Percentiles rank a stretch among this genome's conserved stretches.
Conservation (phyloP, 2,797 vertebrate species). For the Gallinago stenura region DNA sequence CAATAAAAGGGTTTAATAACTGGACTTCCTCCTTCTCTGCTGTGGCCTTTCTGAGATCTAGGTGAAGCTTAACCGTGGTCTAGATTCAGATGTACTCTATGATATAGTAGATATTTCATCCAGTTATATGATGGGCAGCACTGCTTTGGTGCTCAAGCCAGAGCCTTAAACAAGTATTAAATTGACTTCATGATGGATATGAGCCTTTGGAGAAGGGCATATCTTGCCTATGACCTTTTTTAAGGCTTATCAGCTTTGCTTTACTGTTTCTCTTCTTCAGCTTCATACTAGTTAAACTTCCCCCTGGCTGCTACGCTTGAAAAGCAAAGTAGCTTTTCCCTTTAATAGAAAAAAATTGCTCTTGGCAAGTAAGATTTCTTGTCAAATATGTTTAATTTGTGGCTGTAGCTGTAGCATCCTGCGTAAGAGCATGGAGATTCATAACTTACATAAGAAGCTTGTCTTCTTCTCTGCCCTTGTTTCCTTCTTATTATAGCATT, state of each 20-base stretch:
- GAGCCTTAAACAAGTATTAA: background rate
- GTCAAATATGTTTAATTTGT: background rate
- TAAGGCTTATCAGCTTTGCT: background rate
- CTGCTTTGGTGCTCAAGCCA: background rate
- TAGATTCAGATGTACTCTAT: background rate
- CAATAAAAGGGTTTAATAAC: background rate
- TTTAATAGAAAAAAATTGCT: background rate
- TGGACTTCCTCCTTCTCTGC: background rate
- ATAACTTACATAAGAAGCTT: background rate
- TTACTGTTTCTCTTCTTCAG: background rate
- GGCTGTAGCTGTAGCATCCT: background rate
- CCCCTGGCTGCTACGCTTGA: background rate
- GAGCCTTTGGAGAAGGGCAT: background rate
- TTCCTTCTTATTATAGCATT: background rate
- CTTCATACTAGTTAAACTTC: background rate
- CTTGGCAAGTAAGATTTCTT: background rate
- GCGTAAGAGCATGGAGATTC: background rate
- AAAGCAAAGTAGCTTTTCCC: background rate
- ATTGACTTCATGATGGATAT: background rate
- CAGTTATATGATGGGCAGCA: background rate
- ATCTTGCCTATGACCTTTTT: accelerated
- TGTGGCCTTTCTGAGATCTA: background rate
- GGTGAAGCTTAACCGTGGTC: background rate
- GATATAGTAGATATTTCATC: background rate
- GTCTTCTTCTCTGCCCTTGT: background rate